Conservation (phyloP, 1,140 invertebrate species). For the Antheraea pernyi region DNA sequence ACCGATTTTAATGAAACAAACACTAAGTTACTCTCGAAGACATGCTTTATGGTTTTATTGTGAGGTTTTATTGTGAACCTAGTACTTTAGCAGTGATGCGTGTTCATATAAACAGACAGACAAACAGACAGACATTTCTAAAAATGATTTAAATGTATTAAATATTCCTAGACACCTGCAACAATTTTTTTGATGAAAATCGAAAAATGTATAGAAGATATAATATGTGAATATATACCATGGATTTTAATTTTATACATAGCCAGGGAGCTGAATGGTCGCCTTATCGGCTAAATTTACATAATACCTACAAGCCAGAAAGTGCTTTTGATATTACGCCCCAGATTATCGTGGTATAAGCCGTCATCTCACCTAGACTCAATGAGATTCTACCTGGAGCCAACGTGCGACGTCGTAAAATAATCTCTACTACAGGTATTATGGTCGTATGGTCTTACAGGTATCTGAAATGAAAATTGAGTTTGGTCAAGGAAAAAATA, state of each 20-base stretch:
- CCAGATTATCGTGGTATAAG: slow-evolving; percentile 46
- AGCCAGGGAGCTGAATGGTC: slow-evolving; percentile 24
- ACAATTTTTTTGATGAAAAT: too few relatives aligned
- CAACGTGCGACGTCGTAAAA: slow-evolving; percentile 13
- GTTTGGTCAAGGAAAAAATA: background rate
- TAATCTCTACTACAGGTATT: slow-evolving; percentile 5
- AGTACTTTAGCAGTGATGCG: too few relatives aligned
- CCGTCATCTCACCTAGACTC: slow-evolving; percentile 34
- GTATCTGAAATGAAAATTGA: background rate
- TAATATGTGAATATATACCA: background rate
- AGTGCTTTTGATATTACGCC: slow-evolving; percentile 45
- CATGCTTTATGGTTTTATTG: too few relatives aligned
- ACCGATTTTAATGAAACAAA: too few relatives aligned
- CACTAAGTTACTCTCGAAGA: too few relatives aligned
- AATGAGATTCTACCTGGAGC: slow-evolving; percentile 23
- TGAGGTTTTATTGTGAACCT: too few relatives aligned
- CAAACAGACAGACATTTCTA: too few relatives aligned
- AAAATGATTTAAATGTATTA: too few relatives aligned
- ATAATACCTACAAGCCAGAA: slow-evolving; percentile 40
- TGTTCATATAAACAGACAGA: too few relatives aligned
- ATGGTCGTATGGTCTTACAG: background rate
- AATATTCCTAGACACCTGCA: too few relatives aligned
- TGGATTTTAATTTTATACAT: slow-evolving; percentile 45
- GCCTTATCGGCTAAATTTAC: slow-evolving; percentile 46
- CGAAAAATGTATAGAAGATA: too few relatives aligned